Percentiles rank a stretch among this genome's conserved stretches.
Evolutionary conservation across 2,797 vertebrate genomes (phyloP).

Genomic region (Salmo trutta): DNA sequence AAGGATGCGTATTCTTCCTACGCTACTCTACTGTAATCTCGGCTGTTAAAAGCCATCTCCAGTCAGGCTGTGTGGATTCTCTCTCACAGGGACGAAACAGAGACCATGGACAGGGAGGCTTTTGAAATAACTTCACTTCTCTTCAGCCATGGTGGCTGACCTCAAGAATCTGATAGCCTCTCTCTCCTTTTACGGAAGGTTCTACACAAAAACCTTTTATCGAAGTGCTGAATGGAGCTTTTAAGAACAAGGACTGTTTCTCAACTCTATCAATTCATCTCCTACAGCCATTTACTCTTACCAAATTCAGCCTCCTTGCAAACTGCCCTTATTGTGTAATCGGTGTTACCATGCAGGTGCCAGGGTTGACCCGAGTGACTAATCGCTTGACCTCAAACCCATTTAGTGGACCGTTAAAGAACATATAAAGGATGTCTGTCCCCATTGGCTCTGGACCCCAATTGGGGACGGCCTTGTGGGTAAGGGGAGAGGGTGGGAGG

Average conservation of each 20-base stretch:
- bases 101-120: slow-evolving; percentile 44
- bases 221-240: slow-evolving; percentile 50
- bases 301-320: neutral
- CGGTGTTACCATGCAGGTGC: slow-evolving; percentile 34
- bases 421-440: neutral
- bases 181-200: slow-evolving; percentile 63
- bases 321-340: slow-evolving; percentile 27
- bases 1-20: slow-evolving; percentile 56
- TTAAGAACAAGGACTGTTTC: slow-evolving; percentile 8
- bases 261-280: neutral
- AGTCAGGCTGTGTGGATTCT: slow-evolving; percentile 51
- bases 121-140: slow-evolving; percentile 45
- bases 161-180: slow-evolving; percentile 70
- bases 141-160: slow-evolving; percentile 65
- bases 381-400: slow-evolving; percentile 40
- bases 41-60: slow-evolving; percentile 69
- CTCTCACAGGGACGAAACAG: slow-evolving; percentile 51
- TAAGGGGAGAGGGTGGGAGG: neutral
- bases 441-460: neutral
- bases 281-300: neutral
- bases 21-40: slow-evolving; percentile 67
- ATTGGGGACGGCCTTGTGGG: neutral
- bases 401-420: slow-evolving; percentile 26
- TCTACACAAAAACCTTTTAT: slow-evolving; percentile 56
- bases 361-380: slow-evolving; percentile 39